Evolutionary conservation across 1,140 invertebrate species (phyloP).

Genomic region (Solenopsis fugax): DNA sequence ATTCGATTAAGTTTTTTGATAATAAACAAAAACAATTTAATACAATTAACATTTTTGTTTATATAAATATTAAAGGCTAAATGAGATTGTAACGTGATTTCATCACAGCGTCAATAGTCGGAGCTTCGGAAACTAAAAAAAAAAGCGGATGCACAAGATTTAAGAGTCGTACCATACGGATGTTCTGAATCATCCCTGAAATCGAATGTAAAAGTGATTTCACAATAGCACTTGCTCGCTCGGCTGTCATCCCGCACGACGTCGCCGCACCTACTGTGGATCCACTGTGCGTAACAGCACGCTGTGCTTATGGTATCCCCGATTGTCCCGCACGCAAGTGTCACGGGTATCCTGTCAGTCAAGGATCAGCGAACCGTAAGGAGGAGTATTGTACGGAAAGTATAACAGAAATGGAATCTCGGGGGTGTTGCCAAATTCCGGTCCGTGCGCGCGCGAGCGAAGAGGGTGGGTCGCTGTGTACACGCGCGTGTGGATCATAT

Average conservation of each 20-base stretch:
- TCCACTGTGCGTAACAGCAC: constrained; percentile 75
- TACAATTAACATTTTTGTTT: neutral
- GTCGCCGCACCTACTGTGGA: constrained; percentile 69
- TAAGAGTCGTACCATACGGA: neutral
- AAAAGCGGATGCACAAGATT: constrained; percentile 14
- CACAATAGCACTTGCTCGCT: constrained; percentile 84
- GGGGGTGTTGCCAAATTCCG: constrained; percentile 71
- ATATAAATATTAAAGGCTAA: neutral
- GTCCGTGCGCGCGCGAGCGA: neutral
- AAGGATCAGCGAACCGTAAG: constrained; percentile 84
- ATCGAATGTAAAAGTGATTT: constrained; percentile 76
- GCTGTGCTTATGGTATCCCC: constrained; percentile 30
- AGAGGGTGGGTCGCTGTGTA: constrained; percentile 29
- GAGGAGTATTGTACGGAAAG: constrained; percentile 83
- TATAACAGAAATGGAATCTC: constrained; percentile 81
- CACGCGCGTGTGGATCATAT: constrained; percentile 46
- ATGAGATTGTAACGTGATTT: neutral
- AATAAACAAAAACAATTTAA: neutral
- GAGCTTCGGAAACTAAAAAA: neutral
- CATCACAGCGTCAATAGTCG: neutral
- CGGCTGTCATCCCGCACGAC: constrained; percentile 79
- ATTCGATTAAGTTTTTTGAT: neutral
- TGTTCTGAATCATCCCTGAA: constrained; percentile 48
- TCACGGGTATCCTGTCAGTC: constrained; percentile 83
- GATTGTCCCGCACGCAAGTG: constrained; percentile 68